These are phyloP conservation scores for Cactoblastis cactorum DNA, from an alignment of 2,888 invertebrate species.

Conservation along the genomic window DNA sequence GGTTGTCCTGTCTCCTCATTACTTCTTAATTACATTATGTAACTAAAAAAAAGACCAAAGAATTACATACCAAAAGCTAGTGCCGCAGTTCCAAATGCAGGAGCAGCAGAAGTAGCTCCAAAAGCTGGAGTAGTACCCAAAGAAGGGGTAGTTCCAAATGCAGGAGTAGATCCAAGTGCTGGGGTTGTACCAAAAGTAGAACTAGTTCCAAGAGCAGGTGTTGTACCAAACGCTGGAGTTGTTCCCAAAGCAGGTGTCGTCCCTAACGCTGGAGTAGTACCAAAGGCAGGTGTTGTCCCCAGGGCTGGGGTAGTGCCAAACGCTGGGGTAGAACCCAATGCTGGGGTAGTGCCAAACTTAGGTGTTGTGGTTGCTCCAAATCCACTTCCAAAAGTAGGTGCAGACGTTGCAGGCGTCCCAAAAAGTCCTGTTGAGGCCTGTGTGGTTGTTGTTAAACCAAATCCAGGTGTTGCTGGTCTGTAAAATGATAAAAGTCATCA, in stretches of 20 bases:
- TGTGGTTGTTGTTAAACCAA: constrained; percentile 30
- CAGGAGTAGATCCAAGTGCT: constrained; percentile 26
- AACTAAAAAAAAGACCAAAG: neutral
- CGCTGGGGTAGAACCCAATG: constrained; percentile 22
- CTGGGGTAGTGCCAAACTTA: constrained; percentile 27
- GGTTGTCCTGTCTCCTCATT: no score
- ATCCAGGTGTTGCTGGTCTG: constrained; percentile 50
- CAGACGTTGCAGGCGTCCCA: constrained; percentile 36
- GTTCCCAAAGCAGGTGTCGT: constrained; percentile 31
- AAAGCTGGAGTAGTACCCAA: constrained; percentile 23
- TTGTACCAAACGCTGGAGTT: neutral
- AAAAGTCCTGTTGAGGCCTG: constrained; percentile 22
- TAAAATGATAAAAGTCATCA: no score
- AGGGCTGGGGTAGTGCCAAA: constrained; percentile 36
- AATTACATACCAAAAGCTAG: neutral
- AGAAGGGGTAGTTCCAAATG: constrained; percentile 30
- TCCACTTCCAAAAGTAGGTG: constrained; percentile 36
- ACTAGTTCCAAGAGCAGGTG: neutral
- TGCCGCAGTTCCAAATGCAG: neutral
- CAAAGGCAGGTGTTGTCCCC: constrained; percentile 34
- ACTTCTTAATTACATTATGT: neutral
- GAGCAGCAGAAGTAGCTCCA: neutral
- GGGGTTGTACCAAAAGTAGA: neutral
- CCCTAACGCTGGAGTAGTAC: constrained; percentile 38
- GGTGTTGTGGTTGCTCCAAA: constrained; percentile 33